Evolutionary conservation across 2,797 vertebrate genomes (phyloP).

Genomic region (Pangasius djambal): DNA sequence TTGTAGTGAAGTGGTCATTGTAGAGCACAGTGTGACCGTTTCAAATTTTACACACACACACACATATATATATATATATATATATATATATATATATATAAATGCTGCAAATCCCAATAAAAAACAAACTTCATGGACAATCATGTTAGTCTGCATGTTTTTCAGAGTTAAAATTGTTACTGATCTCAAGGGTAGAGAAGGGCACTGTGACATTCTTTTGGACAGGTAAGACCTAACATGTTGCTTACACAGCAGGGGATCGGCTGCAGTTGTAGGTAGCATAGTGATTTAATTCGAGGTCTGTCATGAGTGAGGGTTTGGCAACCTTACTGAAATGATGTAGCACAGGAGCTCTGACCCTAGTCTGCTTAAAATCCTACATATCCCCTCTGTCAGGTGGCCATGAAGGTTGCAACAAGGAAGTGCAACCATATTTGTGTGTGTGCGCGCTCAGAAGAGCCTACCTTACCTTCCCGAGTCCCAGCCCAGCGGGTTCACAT

Average conservation of each 20-base stretch:
- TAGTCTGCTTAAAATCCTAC: not conserved
- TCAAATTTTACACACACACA: too few species aligned
- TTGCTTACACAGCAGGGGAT: constrained; percentile 43
- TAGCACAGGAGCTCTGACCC: constrained; percentile 18
- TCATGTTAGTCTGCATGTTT: not conserved
- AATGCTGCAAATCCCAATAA: too few species aligned
- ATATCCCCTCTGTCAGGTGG: constrained; percentile 14
- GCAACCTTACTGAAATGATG: constrained; percentile 12
- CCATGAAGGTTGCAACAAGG: constrained; percentile 51
- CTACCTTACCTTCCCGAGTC: constrained; percentile 74
- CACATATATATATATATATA: too few species aligned
- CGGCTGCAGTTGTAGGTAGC: constrained; percentile 39
- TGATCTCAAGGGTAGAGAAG: constrained; percentile 31
- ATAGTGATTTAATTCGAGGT: constrained; percentile 33
- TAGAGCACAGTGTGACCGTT: not conserved
- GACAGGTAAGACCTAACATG: constrained; percentile 45
- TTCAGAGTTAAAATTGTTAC: constrained; percentile 4
- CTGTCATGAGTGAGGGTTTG: constrained; percentile 25
- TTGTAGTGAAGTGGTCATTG: not conserved
- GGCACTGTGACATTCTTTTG: constrained; percentile 42
- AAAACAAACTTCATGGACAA: not conserved
- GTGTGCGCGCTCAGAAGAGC: constrained; percentile 59
- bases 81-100: too few species aligned
- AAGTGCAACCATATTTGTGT: constrained; percentile 46
- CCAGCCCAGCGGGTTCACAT: constrained; percentile 82